These are phyloP conservation scores for Aeoliscus strigatus DNA, from an alignment of 2,797 vertebrate genomes.

Conservation along the genomic window DNA sequence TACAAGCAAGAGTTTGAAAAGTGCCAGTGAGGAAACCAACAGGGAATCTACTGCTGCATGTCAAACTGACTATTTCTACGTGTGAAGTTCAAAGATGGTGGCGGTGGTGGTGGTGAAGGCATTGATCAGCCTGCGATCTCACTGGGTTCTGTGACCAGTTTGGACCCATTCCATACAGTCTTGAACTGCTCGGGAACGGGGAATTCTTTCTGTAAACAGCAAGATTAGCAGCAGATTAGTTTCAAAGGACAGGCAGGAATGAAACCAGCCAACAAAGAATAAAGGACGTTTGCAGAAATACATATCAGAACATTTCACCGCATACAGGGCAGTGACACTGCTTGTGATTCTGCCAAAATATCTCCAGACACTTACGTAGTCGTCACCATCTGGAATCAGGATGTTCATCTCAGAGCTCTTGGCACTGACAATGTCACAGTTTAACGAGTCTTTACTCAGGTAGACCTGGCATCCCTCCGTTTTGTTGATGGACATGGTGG, in stretches of 20 bases:
- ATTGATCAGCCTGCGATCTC: constrained; percentile 87
- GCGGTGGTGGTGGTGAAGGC: not conserved
- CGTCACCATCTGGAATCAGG: constrained; percentile 85
- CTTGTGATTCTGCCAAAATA: too few species aligned
- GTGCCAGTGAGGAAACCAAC: constrained; percentile 24
- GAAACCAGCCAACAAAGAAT: too few species aligned
- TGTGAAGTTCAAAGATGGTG: constrained; percentile 1
- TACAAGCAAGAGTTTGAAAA: constrained; percentile 35
- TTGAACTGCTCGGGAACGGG: constrained; percentile 98
- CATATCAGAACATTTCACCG: too few species aligned
- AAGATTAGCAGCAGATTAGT: too few species aligned
- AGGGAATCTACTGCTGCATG: not conserved
- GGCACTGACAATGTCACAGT: constrained; percentile 94
- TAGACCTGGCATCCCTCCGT: constrained; percentile 97
- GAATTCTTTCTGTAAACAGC: constrained; percentile 91
- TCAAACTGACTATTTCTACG: constrained; percentile 21
- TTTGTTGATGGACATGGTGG: constrained; percentile 97
- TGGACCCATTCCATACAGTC: constrained; percentile 92
- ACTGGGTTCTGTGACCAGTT: constrained; percentile 91
- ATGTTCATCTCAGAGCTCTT: constrained; percentile 98
- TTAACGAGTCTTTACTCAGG: constrained; percentile 86
- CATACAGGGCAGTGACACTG: too few species aligned
- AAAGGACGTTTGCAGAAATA: too few species aligned
- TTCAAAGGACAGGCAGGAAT: too few species aligned
- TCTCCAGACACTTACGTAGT: constrained; percentile 87